Evolutionary conservation across 2,888 invertebrate genomes (phyloP).

Genomic region (Pristionchus entomophagus): DNA sequence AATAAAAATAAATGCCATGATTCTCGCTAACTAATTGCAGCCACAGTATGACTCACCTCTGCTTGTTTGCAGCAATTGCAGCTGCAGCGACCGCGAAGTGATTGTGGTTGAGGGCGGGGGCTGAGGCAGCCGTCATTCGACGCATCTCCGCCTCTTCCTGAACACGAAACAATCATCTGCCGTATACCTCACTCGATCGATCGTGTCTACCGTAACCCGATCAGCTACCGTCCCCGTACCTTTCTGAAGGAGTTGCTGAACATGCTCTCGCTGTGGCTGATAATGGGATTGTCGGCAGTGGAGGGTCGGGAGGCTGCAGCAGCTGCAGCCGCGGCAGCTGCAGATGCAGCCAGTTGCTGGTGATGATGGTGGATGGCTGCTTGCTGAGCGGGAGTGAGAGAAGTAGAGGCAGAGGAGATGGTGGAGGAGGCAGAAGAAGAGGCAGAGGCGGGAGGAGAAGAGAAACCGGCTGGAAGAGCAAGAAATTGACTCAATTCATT

Average conservation of each 20-base stretch:
- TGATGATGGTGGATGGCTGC: conserved; percentile 13
- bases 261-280: conserved; percentile 63
- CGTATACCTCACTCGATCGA: neutral
- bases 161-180: neutral
- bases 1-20: too few relatives aligned
- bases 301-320: neutral
- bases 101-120: neutral
- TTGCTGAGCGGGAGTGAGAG: neutral
- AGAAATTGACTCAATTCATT: neutral
- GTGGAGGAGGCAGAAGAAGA: neutral
- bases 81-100: neutral
- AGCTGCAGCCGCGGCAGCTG: neutral
- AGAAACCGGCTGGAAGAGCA: neutral
- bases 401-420: too few relatives aligned
- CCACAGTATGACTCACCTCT: conserved; percentile 5
- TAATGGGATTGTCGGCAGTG: conserved; percentile 48
- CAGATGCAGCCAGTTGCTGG: conserved; percentile 3
- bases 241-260: conserved; percentile 61
- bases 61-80: conserved; percentile 11
- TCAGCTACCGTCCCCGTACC: neutral
- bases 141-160: conserved; percentile 16
- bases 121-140: neutral
- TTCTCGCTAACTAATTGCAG: too few relatives aligned
- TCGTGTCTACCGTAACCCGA: neutral
- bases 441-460: conserved; percentile 26